phyloP scores from a whole-genome alignment of 2,888 invertebrate species.

The Acleris cristana region DNA sequence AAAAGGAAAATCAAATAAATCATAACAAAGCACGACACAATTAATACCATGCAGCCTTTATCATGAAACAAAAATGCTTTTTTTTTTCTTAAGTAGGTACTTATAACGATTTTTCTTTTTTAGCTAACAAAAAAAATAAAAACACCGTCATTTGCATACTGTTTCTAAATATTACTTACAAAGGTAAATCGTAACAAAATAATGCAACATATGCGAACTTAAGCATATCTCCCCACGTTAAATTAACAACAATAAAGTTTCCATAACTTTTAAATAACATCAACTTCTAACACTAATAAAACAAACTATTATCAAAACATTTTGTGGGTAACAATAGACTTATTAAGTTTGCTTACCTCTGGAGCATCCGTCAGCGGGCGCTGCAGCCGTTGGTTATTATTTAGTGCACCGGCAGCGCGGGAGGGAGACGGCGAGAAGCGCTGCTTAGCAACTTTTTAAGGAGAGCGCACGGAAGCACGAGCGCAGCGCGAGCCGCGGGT shows the following conservation, averaged over 20 bases:
- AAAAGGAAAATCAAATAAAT: too few relatives aligned
- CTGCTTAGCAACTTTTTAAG: conserved; percentile 71
- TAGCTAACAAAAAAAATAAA: too few relatives aligned
- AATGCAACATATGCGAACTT: too few relatives aligned
- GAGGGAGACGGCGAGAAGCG: conserved; percentile 73
- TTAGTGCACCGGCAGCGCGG: conserved; percentile 68
- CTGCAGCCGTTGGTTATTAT: conserved; percentile 58
- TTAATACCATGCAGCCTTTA: too few relatives aligned
- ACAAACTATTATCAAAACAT: conserved; percentile 25
- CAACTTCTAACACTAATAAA: conserved; percentile 22
- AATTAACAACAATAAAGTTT: conserved; percentile 9
- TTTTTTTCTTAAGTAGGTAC: too few relatives aligned
- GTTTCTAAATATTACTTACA: too few relatives aligned
- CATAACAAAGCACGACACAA: too few relatives aligned
- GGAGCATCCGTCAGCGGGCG: conserved; percentile 52
- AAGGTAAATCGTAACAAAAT: too few relatives aligned
- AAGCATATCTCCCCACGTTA: neutral
- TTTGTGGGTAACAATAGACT: conserved; percentile 42
- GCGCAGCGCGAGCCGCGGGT: conserved; percentile 79
- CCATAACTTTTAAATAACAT: conserved; percentile 20
- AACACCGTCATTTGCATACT: too few relatives aligned
- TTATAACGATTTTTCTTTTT: too few relatives aligned
- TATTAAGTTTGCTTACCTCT: conserved; percentile 56
- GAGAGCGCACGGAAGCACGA: conserved; percentile 66
- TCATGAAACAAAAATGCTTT: too few relatives aligned